Evolutionary conservation across 30 jellyfish, hydroid and myxozoan species (phyloP).

Genomic region (Aurelia aurita complex sp. Pacific): DNA sequence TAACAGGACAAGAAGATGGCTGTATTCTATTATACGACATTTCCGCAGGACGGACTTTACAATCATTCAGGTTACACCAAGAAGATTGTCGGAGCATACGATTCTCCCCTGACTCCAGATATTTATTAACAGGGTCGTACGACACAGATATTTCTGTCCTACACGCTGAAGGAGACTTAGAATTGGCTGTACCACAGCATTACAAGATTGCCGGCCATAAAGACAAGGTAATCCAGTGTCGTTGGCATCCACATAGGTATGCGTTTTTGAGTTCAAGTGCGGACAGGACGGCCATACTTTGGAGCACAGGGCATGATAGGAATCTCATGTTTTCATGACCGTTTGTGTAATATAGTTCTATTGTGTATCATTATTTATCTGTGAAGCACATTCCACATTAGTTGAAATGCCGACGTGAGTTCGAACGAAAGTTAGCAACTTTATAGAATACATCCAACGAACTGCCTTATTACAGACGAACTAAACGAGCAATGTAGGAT

Average conservation of each 20-base stretch:
- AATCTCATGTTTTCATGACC: conserved; percentile 39
- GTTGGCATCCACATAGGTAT: conserved; percentile 96
- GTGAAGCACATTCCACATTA: no score
- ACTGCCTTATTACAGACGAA: no score
- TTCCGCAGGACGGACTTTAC: conserved; percentile 97
- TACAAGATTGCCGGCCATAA: conserved; percentile 87
- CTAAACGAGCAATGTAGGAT: no score
- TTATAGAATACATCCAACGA: no score
- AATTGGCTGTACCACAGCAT: conserved; percentile 78
- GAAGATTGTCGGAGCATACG: conserved; percentile 98
- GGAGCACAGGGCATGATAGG: conserved; percentile 63
- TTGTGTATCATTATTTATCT: no score
- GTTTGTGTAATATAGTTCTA: no score
- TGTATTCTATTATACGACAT: conserved; percentile 91
- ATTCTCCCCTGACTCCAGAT: conserved; percentile 81
- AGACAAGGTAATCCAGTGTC: conserved; percentile 97
- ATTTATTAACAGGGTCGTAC: conserved; percentile 91
- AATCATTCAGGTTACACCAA: conserved; percentile 93
- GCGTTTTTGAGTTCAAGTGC: conserved; percentile 93
- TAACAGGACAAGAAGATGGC: conserved; percentile 98
- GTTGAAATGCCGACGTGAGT: no score
- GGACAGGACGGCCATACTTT: conserved; percentile 86
- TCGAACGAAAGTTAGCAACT: no score
- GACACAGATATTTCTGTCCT: conserved; percentile 82
- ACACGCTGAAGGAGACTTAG: conserved; percentile 68